Evolutionary conservation across 2,797 vertebrate species (phyloP).

Genomic region (Rhynchotus rufescens): DNA sequence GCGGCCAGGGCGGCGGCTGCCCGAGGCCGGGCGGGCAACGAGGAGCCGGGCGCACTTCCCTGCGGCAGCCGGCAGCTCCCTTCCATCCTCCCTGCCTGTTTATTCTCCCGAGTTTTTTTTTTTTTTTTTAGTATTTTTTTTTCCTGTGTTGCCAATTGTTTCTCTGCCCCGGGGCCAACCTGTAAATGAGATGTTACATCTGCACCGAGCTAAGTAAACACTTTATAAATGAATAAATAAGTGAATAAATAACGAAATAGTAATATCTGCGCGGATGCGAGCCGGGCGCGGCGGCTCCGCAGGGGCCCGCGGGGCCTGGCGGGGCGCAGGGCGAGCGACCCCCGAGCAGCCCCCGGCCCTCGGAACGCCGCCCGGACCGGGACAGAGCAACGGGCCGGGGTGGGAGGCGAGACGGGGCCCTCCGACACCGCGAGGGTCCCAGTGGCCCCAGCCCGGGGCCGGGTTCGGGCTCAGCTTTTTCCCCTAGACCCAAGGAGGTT

Average conservation of each 20-base stretch:
- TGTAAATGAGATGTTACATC: constrained; percentile 87
- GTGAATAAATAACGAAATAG: constrained; percentile 81
- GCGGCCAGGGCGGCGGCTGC: not conserved
- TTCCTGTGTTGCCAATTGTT: constrained; percentile 75
- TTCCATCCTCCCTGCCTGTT: not conserved
- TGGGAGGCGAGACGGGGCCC: not conserved
- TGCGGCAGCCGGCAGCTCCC: not conserved
- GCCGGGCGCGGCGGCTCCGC: not conserved
- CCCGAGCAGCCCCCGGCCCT: too few relatives aligned
- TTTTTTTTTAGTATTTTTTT: rapidly evolving
- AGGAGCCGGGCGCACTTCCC: not conserved
- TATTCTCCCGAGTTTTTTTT: constrained; percentile 46
- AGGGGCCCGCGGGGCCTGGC: not conserved
- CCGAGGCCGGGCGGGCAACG: too few relatives aligned
- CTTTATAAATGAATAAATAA: constrained; percentile 85
- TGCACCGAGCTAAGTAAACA: constrained; percentile 82
- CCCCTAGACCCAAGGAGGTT: too few relatives aligned
- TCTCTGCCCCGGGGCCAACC: constrained; percentile 79
- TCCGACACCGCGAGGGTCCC: too few relatives aligned
- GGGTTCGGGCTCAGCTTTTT: not conserved
- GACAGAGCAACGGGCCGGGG: not conserved
- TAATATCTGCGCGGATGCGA: not conserved
- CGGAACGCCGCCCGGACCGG: not conserved
- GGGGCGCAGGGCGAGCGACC: rapidly evolving
- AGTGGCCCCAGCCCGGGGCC: too few relatives aligned